Evolutionary conservation across 92 coral and sea anemone species (phyloP), one percentile per base, ranked within the genome.

Genomic region (Palythoa heliodiscus): DNA sequence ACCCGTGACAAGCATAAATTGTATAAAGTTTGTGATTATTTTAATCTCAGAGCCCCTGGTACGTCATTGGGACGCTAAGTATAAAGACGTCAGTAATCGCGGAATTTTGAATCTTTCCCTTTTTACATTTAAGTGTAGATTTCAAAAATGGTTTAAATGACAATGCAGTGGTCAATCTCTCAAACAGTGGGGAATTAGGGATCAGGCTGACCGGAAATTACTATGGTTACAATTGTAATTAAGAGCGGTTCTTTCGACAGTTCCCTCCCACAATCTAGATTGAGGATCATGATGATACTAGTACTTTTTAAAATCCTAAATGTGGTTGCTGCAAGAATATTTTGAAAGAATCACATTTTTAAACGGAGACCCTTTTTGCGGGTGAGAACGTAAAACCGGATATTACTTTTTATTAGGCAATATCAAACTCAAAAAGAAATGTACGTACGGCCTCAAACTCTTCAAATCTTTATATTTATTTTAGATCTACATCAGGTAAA

Each of bases 181-280:
- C 47, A 73, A 48, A 25, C 73, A 69, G 71, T 13, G 7, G 71
- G 72, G 23, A 80, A 43, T 19, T 37, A 79, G 72, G 23, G 66
- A 43, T 19, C 20, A 79, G 73, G 7, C 60, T 43, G 73, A 55
- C 84, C 84, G 84, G 84, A 80, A 80, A 66, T 66, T 29, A 66
- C 58, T 15, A 80, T 22, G n/a, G 84, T 66, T 64, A 66, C 84
- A 80, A 52, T 52, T 25, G 73, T 48, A 66, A 64, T 80, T 64
- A 66, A 47, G 58, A 66, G 60, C 61, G 74, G 25, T 7, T 52
- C 61, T 47, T 47, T 80, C 53, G 74, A 80, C 84, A 64, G 66
- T 43, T 60, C 84, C 84, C 84, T 68, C 73, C 43, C 73, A 69
- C 73, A 37, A 69, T 7, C 17, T 4, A 25, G 40, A 29, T 25